Evolutionary conservation across 2,113 vertebrate species (phyloP), one percentile per base, ranked within the genome.

Genomic region (Fukomys damarensis): DNA sequence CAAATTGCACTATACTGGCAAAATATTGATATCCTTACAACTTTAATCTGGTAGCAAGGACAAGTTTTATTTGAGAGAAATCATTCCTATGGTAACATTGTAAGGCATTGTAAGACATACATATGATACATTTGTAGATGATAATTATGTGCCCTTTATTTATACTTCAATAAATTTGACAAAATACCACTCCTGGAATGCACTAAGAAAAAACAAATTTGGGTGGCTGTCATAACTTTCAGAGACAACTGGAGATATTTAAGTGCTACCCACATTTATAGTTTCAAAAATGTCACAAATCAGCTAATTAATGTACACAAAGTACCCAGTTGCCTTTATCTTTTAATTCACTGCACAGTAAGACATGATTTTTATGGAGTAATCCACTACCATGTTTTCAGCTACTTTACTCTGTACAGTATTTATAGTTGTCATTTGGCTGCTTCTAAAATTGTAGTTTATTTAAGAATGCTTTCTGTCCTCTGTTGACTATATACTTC

Each of bases 311-410:
- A 68, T 87, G 70, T n/a, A 26, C 0, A 81, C 65, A 30, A 70
- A 41, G 8, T 65, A 8, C 1, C 11, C 76, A 88, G 63, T 92
- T 28, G 72, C 28, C 76, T 93, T 92, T 84, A 72, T 80, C 30
- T 70, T 82, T 88, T 38, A 72, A 49, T 83, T 96, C 87, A 76
- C 59, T 35, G 79, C 89, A 77, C 38, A 56, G 3, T 72, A 72
- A 93, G 66, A 92, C 89, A 89, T 72, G 22, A 68, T 88, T 95
- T 86, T 87, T 59, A 58, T 24, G 86, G 49, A 94, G 35, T 56
- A 87, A 84, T 81, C 13, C 61, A 85, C 86, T 96, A 83, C 3
- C 13, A 49, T 86, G 32, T 84, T 84, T 92, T 83, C 65, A 95
- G 52, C 5, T 77, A 26, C 14, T 86, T 93, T 91, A 61, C 17